Percentiles rank a stretch among this genome's conserved stretches.
Evolutionary conservation across 2,888 invertebrate genomes (phyloP).

Genomic region (Clunio marinus): DNA sequence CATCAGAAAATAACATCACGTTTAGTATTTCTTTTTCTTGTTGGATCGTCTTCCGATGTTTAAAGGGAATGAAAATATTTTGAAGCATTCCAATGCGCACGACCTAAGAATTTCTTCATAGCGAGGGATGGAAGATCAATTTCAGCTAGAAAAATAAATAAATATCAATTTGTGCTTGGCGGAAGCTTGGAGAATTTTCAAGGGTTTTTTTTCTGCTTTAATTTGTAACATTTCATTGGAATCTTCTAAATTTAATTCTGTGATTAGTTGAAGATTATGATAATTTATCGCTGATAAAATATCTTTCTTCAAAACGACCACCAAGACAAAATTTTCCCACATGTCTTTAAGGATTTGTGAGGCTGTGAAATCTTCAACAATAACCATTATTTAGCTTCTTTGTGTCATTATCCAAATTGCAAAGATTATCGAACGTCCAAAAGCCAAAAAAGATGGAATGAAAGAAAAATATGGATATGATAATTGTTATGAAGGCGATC

Average conservation of each 20-base stretch:
- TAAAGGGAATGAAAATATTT: not conserved
- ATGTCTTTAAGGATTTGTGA: not conserved
- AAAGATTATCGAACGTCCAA: not conserved
- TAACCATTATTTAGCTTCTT: not conserved
- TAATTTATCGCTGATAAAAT: not conserved
- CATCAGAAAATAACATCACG: not conserved
- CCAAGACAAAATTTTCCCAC: slow-evolving; percentile 2
- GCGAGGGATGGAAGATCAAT: slow-evolving; percentile 21
- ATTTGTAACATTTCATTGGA: too few relatives aligned
- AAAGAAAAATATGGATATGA: slow-evolving; percentile 26
- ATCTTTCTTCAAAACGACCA: slow-evolving; percentile 1
- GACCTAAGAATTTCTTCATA: not conserved
- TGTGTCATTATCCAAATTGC: slow-evolving; percentile 21
- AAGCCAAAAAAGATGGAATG: not conserved
- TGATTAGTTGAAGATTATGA: slow-evolving; percentile 1
- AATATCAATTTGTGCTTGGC: slow-evolving; percentile 19
- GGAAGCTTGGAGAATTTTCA: not conserved
- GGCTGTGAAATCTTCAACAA: not conserved
- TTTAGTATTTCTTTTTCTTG: too few relatives aligned
- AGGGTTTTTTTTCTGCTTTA: too few relatives aligned
- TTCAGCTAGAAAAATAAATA: slow-evolving; percentile 31
- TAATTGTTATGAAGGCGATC: slow-evolving; percentile 21
- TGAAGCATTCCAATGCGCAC: not conserved
- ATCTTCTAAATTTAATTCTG: not conserved
- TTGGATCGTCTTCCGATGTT: too few relatives aligned